These are phyloP conservation scores for Pomatorhinus ruficollis DNA, from an alignment of 2,113 vertebrate genomes.

Conservation along the genomic window DNA sequence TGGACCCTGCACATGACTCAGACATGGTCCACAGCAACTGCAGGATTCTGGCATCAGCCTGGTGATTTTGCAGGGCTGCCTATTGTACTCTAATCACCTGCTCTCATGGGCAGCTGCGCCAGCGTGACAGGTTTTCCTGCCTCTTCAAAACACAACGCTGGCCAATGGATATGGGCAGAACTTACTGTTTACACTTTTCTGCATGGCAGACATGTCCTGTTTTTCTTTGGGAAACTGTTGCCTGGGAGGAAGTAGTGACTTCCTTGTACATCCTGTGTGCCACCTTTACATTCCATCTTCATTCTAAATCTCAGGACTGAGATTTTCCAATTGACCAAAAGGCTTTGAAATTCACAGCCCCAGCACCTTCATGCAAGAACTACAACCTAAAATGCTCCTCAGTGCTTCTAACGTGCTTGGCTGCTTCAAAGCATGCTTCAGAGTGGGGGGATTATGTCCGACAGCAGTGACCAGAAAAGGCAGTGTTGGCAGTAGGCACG, in stretches of 20 bases:
- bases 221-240: slow-evolving; percentile 1
- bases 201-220: slow-evolving; percentile 2
- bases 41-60: slow-evolving; percentile 16
- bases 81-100: slow-evolving; percentile 18
- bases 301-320: neutral
- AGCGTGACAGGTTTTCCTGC: slow-evolving; percentile 26
- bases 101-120: neutral
- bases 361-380: neutral
- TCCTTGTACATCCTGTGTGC: neutral
- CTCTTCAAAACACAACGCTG: slow-evolving; percentile 3
- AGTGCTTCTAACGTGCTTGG: neutral
- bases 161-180: neutral
- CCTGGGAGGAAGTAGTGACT: neutral
- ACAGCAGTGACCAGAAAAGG: neutral
- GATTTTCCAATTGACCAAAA: neutral
- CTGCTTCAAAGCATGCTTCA: neutral
- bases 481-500: neutral
- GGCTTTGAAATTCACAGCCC: neutral
- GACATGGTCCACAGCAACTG: neutral
- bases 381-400: neutral
- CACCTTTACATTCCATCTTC: neutral
- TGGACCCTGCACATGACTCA: slow-evolving; percentile 31
- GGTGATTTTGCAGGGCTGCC: slow-evolving; percentile 10
- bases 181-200: neutral
- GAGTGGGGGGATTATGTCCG: neutral